These are phyloP conservation scores for Steinernema carpocapsae DNA, from an alignment of 2,888 invertebrate genomes.

Conservation along the genomic window DNA sequence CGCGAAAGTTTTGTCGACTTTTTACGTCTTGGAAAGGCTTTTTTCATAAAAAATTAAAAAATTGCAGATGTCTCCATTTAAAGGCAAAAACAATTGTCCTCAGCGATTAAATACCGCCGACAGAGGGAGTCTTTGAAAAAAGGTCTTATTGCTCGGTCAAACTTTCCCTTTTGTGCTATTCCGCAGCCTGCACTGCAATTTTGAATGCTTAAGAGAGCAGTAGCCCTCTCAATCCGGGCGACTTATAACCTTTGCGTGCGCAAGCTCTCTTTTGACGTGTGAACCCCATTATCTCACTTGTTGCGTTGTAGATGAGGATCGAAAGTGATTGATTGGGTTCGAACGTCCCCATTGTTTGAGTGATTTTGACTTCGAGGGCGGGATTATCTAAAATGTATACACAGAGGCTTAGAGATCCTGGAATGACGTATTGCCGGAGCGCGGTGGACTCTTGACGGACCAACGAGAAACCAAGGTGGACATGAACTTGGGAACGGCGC, in stretches of 20 bases:
- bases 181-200: no score
- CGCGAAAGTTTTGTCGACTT: no score
- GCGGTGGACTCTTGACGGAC: slow-evolving; percentile 19
- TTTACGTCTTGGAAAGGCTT: no score
- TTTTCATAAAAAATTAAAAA: no score
- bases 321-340: slow-evolving; percentile 15
- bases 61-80: no score
- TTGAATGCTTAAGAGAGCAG: no score
- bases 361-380: slow-evolving; percentile 22
- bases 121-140: neutral
- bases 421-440: neutral
- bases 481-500: neutral
- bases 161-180: neutral
- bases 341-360: neutral
- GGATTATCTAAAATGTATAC: slow-evolving; percentile 25
- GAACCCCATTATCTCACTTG: slow-evolving; percentile 29
- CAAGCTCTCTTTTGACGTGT: slow-evolving; percentile 7
- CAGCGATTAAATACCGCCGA: neutral
- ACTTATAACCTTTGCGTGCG: neutral
- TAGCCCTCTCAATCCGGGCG: neutral
- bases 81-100: slow-evolving; percentile 6
- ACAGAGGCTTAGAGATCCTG: slow-evolving; percentile 4
- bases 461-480: neutral
- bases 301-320: slow-evolving; percentile 19
- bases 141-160: neutral